Percentiles rank a stretch among this genome's conserved stretches.
Conservation (phyloP, 2,113 vertebrate genomes). For the Ictalurus punctatus region DNA sequence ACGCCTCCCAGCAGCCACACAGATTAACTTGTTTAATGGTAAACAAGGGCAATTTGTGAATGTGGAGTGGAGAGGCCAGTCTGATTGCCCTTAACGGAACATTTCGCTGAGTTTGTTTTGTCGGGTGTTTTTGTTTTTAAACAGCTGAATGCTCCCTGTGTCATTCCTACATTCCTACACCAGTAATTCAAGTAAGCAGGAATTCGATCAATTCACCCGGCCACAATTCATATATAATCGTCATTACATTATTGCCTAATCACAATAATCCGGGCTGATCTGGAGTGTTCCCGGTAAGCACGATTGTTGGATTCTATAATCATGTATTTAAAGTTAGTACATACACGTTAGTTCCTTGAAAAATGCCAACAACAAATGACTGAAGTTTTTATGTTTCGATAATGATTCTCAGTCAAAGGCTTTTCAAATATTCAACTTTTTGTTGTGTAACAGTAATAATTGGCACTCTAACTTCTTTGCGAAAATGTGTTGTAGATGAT, state of each 20-base stretch:
- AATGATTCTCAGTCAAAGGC: background rate
- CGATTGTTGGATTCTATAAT: background rate
- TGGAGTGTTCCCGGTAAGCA: background rate
- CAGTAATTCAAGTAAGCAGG: background rate
- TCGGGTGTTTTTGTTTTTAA: slow-evolving; percentile 3
- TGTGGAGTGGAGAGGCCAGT: slow-evolving; percentile 31
- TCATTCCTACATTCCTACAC: background rate
- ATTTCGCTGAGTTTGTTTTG: slow-evolving; percentile 33
- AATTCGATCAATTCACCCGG: background rate
- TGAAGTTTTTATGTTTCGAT: background rate
- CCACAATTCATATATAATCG: background rate
- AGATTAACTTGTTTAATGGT: slow-evolving; percentile 50
- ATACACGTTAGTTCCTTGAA: background rate
- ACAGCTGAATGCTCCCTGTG: background rate
- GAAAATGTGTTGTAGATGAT: background rate
- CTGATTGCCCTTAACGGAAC: slow-evolving; percentile 23
- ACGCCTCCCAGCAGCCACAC: slow-evolving; percentile 28
- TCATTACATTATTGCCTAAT: background rate
- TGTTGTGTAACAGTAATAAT: background rate
- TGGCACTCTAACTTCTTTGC: background rate
- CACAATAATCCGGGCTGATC: background rate
- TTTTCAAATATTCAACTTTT: background rate
- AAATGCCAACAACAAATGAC: background rate
- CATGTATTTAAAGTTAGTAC: background rate
- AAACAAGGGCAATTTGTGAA: slow-evolving; percentile 43